Evolutionary conservation across 2,113 vertebrate genomes (phyloP).

Genomic region (Amphiprion percula): DNA sequence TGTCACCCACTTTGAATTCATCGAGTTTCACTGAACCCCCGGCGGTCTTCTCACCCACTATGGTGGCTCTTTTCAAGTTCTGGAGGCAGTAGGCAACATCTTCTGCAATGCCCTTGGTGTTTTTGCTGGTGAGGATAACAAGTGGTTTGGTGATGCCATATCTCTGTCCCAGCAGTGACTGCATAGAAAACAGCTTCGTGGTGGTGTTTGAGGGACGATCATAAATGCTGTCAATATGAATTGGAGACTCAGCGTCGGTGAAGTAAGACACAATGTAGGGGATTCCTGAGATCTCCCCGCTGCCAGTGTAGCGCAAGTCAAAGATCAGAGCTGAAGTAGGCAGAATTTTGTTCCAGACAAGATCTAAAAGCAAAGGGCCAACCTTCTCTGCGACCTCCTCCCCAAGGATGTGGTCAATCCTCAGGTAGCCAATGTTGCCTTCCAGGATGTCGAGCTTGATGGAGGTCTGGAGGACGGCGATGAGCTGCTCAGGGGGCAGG

Average conservation of each 20-base stretch:
- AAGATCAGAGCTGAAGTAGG: slow-evolving; percentile 91
- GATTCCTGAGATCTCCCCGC: slow-evolving; percentile 90
- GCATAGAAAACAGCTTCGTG: slow-evolving; percentile 88
- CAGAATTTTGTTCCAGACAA: slow-evolving; percentile 90
- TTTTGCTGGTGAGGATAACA: slow-evolving; percentile 89
- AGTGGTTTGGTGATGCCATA: slow-evolving; percentile 89
- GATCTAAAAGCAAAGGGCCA: slow-evolving; percentile 87
- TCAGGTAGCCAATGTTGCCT: slow-evolving; percentile 91
- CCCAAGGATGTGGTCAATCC: slow-evolving; percentile 91
- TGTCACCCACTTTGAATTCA: slow-evolving; percentile 88
- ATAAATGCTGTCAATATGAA: slow-evolving; percentile 93
- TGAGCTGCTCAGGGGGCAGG: slow-evolving; percentile 86
- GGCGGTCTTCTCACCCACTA: slow-evolving; percentile 90
- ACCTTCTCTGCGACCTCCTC: slow-evolving; percentile 88
- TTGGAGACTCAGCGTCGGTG: slow-evolving; percentile 81
- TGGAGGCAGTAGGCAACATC: slow-evolving; percentile 92
- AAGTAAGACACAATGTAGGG: slow-evolving; percentile 95
- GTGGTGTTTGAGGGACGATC: slow-evolving; percentile 90
- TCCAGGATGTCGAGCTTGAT: slow-evolving; percentile 89
- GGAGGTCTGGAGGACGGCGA: slow-evolving; percentile 84
- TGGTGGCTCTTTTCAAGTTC: slow-evolving; percentile 89
- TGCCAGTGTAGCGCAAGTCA: slow-evolving; percentile 89
- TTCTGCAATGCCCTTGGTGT: slow-evolving; percentile 90
- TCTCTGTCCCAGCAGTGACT: slow-evolving; percentile 86
- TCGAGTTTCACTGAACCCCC: slow-evolving; percentile 90